Conservation (phyloP, 2,113 vertebrate species). For the Mungos mungo region DNA sequence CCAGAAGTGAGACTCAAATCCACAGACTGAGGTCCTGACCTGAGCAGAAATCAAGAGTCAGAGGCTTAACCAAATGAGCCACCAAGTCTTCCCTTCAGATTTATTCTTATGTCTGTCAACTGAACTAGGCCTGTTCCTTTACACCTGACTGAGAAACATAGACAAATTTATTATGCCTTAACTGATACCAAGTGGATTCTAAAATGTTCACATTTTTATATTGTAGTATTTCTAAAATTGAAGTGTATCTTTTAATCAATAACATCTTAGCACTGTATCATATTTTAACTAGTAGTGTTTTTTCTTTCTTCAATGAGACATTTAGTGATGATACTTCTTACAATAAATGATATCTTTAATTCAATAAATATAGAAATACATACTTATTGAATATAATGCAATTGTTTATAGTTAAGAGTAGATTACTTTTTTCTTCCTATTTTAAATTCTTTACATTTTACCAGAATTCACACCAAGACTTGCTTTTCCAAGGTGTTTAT, state of each 20-base stretch:
- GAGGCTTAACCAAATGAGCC: too few species aligned
- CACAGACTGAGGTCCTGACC: too few species aligned
- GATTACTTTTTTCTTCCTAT: not conserved
- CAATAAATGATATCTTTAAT: not conserved
- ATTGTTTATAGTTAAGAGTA: not conserved
- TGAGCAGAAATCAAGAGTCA: too few species aligned
- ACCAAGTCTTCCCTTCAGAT: not conserved
- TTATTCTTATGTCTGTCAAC: not conserved
- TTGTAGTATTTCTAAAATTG: conserved; percentile 25
- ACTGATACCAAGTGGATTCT: not conserved
- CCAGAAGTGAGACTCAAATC: too few species aligned
- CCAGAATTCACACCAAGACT: not conserved
- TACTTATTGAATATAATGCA: not conserved
- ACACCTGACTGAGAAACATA: not conserved
- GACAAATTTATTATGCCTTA: not conserved
- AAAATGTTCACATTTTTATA: not conserved
- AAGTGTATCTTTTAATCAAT: not conserved
- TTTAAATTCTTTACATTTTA: not conserved
- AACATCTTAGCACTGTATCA: not conserved
- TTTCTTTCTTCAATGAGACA: not conserved
- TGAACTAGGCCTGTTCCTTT: not conserved
- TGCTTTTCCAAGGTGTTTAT: not conserved
- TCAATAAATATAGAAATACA: not conserved
- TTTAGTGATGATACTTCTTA: not conserved
- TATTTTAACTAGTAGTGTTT: conserved; percentile 32